phyloP scores from a whole-genome alignment of 2,797 vertebrate genomes.

The Sebastes matsubarae region DNA sequence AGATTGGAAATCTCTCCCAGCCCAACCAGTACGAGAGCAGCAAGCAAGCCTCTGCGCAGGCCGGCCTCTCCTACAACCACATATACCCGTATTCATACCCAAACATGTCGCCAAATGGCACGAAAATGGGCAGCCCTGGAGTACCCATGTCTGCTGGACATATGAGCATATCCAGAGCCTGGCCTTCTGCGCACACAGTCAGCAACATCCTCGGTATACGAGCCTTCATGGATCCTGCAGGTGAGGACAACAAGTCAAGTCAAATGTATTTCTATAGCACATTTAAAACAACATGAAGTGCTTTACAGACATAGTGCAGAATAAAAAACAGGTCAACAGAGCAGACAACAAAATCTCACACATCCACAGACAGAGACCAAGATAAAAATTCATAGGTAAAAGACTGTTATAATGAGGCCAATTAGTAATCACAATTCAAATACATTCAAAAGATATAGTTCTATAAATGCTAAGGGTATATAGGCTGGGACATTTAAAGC shows the following conservation, averaged over 20 bases:
- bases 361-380: too few species aligned
- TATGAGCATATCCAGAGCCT: constrained; percentile 90
- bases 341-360: too few species aligned
- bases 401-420: too few species aligned
- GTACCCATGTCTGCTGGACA: constrained; percentile 87
- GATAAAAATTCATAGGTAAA: too few species aligned
- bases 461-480: too few species aligned
- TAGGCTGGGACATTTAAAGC: too few species aligned
- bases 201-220: constrained; percentile 97
- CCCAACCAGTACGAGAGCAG: constrained; percentile 87
- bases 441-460: too few species aligned
- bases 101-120: constrained; percentile 86
- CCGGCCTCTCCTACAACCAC: constrained; percentile 91
- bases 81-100: constrained; percentile 95
- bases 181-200: constrained; percentile 98
- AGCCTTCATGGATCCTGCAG: constrained; percentile 93
- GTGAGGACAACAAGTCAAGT: constrained; percentile 62
- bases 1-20: constrained; percentile 94
- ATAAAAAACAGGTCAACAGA: too few species aligned
- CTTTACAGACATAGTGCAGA: too few species aligned
- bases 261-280: too few species aligned
- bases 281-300: too few species aligned
- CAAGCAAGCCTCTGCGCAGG: constrained; percentile 87
- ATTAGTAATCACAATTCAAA: too few species aligned
- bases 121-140: constrained; percentile 87